Percentiles rank a stretch among this genome's conserved stretches.
phyloP scores from a whole-genome alignment of 2,797 vertebrate genomes.

The Pyrocephalus nanus region DNA sequence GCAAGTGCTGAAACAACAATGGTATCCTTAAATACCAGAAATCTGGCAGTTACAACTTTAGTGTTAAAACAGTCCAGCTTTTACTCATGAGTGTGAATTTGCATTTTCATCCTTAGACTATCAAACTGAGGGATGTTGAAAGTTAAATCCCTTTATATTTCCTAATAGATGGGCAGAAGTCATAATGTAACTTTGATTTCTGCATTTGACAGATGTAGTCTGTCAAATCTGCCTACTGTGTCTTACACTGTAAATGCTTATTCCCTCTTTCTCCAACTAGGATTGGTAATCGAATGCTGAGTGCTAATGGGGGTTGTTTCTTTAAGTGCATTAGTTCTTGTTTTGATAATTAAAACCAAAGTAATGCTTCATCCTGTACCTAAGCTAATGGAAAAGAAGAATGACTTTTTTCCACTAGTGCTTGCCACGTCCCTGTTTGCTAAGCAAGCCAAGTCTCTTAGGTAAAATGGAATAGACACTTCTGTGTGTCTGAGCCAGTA shows the following conservation, averaged over 20 bases:
- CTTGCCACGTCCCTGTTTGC: neutral
- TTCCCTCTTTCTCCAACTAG: neutral
- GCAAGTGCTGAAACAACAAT: neutral
- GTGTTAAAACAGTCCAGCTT: neutral
- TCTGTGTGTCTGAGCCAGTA: neutral
- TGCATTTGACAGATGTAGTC: neutral
- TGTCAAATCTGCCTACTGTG: neutral
- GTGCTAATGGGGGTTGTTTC: neutral
- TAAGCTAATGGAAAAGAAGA: neutral
- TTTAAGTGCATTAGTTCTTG: neutral
- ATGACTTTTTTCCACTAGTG: neutral
- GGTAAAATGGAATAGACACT: neutral
- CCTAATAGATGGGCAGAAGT: neutral
- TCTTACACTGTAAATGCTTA: neutral
- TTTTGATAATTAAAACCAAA: constrained; percentile 25
- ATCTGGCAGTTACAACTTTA: neutral
- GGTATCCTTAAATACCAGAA: neutral
- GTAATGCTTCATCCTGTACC: constrained; percentile 1
- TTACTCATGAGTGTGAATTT: neutral
- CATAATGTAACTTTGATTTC: neutral
- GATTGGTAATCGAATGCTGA: neutral
- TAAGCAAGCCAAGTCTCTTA: neutral
- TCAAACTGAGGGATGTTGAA: neutral
- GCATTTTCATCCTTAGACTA: neutral
- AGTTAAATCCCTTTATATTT: neutral